Evolutionary conservation across 2,888 invertebrate genomes (phyloP).

Genomic region (Lutraria lutraria): DNA sequence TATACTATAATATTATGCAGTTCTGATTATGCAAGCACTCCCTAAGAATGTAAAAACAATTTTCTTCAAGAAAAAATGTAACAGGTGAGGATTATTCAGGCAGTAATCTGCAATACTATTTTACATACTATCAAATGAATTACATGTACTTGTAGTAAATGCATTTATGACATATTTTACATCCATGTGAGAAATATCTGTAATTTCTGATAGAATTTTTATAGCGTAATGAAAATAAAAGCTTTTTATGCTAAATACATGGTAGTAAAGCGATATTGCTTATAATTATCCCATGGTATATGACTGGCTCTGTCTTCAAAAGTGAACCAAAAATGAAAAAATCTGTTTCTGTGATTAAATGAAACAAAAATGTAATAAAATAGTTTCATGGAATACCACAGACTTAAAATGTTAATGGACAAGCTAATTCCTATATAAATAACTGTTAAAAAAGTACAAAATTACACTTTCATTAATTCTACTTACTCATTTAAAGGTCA

Average conservation of each 20-base stretch:
- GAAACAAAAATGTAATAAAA: not conserved
- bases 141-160: too few species aligned
- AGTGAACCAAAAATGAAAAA: not conserved
- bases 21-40: not conserved
- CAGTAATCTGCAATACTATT: not conserved
- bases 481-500: constrained; percentile 29
- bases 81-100: not conserved
- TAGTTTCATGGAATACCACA: not conserved
- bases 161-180: not conserved
- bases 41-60: not conserved
- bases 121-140: not conserved
- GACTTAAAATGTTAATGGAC: not conserved
- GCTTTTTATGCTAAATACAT: not conserved
- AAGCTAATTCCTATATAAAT: not conserved
- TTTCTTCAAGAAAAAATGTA: not conserved
- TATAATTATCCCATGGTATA: not conserved
- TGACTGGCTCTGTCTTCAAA: not conserved
- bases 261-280: not conserved
- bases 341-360: not conserved
- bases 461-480: not conserved
- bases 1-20: not conserved
- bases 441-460: not conserved
- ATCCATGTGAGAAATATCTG: not conserved
- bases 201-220: not conserved
- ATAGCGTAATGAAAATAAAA: constrained; percentile 2